phyloP scores from a whole-genome alignment of 2,888 invertebrate species.

The Neoascia interrupta region DNA sequence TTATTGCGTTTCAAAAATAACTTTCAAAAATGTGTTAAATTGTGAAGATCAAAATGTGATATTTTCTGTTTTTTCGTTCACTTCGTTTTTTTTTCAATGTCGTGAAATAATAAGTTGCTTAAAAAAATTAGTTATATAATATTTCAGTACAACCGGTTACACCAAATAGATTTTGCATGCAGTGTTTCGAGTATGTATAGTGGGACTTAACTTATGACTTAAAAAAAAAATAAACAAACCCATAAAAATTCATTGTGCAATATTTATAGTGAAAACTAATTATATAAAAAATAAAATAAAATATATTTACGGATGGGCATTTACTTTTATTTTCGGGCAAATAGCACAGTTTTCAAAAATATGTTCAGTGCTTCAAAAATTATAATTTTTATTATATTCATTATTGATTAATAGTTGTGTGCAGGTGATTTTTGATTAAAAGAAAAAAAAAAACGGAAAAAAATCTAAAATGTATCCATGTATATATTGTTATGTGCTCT shows the following conservation, averaged over 20 bases:
- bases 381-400: slow-evolving; percentile 36
- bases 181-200: slow-evolving; percentile 19
- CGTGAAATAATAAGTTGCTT: no score
- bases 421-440: slow-evolving; percentile 34
- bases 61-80: slow-evolving; percentile 68
- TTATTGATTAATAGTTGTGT: slow-evolving; percentile 39
- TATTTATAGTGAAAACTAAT: no score
- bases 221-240: slow-evolving; percentile 11
- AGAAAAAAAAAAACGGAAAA: slow-evolving; percentile 10
- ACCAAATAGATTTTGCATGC: slow-evolving; percentile 50
- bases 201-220: slow-evolving; percentile 41
- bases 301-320: slow-evolving; percentile 18
- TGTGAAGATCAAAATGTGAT: slow-evolving; percentile 26
- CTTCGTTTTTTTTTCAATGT: background rate
- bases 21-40: slow-evolving; percentile 45
- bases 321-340: slow-evolving; percentile 51
- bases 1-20: slow-evolving; percentile 57
- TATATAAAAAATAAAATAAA: slow-evolving; percentile 31
- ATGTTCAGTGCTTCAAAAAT: slow-evolving; percentile 58
- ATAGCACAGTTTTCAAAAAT: slow-evolving; percentile 61
- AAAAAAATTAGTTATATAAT: no score
- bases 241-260: slow-evolving; percentile 25
- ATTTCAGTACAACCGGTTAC: no score
- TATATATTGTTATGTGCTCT: slow-evolving; percentile 62
- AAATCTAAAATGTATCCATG: slow-evolving; percentile 54